Base-by-base conservation (phyloP, 2,888 invertebrate species). In the Formica aserva region DNA sequence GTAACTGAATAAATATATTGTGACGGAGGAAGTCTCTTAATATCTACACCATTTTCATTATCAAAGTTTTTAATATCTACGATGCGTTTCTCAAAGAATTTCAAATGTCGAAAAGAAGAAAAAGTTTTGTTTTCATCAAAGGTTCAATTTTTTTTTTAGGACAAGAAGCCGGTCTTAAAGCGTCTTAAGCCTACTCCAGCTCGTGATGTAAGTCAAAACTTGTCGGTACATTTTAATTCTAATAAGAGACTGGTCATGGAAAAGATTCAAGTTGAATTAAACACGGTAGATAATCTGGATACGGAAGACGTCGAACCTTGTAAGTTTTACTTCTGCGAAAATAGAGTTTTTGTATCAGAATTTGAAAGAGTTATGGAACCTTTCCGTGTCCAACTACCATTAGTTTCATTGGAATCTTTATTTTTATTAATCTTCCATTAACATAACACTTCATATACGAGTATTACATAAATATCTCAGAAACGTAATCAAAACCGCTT, bases 251-350 rank as follows among this genome's bases (percentile, higher is more conserved):
- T 94, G 38, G 93, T 94, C 6, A 94, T 94, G 93, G 94, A 94
- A 84, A 94, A 94, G 83, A 94, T 94, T 87, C 93, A 94, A 89
- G 92, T 94, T 29, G 93, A 94, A 86, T 89, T 94, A 22, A 90
- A 91, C 60, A 87, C 88, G 35, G 55, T 85, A n/a, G 86, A 86
- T 45, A 90, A 91, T 41, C 74, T 86, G 3, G 91, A 93, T 18
- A 69, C 89, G 9, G 89, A 90, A 1, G 91, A 93, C 18, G 71
- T 89, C 15, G 89, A 90, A 84, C 84, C 91, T 87, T 92, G 94
- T 94, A 89, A 93, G 94, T 93, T 29, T 38, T 63, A 67, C 15
- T 32, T 29, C 29, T 55, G 45, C n/a, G 32, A 22, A 63, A 32
- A 75, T 32, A 48, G 15, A 26, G 38, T 41, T 41, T 41, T 75